Evolutionary conservation across 2,888 invertebrate genomes (phyloP).

Genomic region (Prionchulus punctatus): DNA sequence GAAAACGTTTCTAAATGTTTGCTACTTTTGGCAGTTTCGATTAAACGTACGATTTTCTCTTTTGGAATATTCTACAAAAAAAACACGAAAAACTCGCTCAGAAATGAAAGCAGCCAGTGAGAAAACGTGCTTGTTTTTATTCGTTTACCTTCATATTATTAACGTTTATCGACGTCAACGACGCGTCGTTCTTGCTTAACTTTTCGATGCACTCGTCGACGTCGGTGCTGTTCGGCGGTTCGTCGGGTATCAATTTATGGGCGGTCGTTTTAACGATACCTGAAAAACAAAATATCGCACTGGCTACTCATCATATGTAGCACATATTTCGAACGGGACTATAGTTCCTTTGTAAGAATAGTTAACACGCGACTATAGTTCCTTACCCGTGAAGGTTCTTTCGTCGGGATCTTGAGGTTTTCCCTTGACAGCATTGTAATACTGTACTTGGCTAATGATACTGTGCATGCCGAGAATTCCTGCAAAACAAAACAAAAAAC

Average conservation of each 20-base stretch:
- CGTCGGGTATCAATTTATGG: slow-evolving; percentile 73
- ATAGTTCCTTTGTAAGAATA: neutral
- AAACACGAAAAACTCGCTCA: neutral
- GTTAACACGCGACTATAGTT: too few species aligned
- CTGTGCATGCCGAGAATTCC: slow-evolving; percentile 98
- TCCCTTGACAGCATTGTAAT: slow-evolving; percentile 62
- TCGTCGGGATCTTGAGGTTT: slow-evolving; percentile 25
- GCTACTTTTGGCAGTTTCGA: slow-evolving; percentile 69
- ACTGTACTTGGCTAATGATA: slow-evolving; percentile 99
- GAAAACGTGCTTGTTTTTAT: too few species aligned
- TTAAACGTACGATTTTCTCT: slow-evolving; percentile 75
- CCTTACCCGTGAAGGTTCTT: neutral
- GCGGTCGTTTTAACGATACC: slow-evolving; percentile 84
- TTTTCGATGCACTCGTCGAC: slow-evolving; percentile 77
- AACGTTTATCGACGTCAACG: slow-evolving; percentile 80
- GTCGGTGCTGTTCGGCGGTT: slow-evolving; percentile 91
- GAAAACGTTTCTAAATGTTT: slow-evolving; percentile 76
- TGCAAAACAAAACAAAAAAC: slow-evolving; percentile 40
- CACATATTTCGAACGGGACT: neutral
- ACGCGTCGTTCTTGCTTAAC: slow-evolving; percentile 62
- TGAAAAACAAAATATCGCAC: slow-evolving; percentile 13
- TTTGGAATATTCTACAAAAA: slow-evolving; percentile 70
- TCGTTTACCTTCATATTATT: slow-evolving; percentile 99
- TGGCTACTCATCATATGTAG: neutral
- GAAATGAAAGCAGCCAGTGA: neutral